Evolutionary conservation across 2,113 vertebrate species (phyloP), one percentile per base, ranked within the genome.

Genomic region (Shinisaurus crocodilurus): DNA sequence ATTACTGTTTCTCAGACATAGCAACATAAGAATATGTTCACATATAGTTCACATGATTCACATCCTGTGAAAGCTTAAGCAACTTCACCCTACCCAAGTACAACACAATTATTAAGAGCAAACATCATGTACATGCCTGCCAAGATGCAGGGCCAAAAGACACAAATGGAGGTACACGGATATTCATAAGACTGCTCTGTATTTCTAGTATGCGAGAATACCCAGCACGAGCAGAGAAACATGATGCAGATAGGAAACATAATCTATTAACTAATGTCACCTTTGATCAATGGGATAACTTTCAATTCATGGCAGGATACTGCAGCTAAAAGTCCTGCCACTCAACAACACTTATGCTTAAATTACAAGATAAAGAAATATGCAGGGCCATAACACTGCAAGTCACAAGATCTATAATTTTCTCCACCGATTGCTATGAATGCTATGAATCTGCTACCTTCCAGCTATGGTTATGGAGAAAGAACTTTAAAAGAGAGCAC

Each of bases 1-100:
- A 69, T 92, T 79, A 95, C 93, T 92, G 91, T 88, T 92, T 82
- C 91, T 93, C 79, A 32, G 60, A 93, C 88, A 94, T 94, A 96
- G 94, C 94, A 91, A 95, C 89, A 86, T 93, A 90, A 97, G 93
- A 97, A 94, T 43, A 91, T n/a, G n/a, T n/a, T n/a, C 0, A 91
- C 88, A 90, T 95, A 90, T 91, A 91, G 96, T 94, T 95, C 93
- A 96, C 25, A 92, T 97, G 96, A 97, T 95, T 97, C 97, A 97
- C 13, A 97, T 95, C 93, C 95, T 96, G 95, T 95, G 94, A 95
- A 95, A 96, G 95, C 95, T 50, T 2, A 88, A 96, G 93, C 92
- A 89, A 94, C 95, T 96, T 95, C 94, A 94, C 90, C 88, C 80
- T 94, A 95, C 91, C 95, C 91, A 91, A 83, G 88, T 95, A 91